Conservation (phyloP, 2,113 vertebrate genomes). For the Planiliza haematocheilus region DNA sequence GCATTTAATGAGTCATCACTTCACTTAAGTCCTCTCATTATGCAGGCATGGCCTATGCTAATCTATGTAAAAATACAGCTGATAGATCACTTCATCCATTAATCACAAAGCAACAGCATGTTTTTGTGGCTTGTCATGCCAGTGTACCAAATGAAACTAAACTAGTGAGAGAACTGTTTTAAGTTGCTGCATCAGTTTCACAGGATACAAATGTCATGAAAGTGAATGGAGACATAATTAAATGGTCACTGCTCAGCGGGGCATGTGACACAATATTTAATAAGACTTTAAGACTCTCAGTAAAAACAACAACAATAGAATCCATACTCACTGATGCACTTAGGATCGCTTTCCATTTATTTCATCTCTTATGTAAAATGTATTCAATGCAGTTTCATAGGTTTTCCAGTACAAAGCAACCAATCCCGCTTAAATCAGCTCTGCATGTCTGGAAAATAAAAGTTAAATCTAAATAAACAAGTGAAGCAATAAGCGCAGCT, state of each 20-base stretch:
- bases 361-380: conserved; percentile 77
- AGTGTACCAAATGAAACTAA: conserved; percentile 2
- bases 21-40: conserved; percentile 55
- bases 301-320: background rate
- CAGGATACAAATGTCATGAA: background rate
- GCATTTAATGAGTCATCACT: conserved; percentile 61
- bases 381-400: conserved; percentile 86
- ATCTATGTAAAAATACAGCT: conserved; percentile 58
- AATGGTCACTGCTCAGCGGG: conserved; percentile 4
- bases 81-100: conserved; percentile 42
- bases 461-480: conserved; percentile 33
- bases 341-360: conserved; percentile 72
- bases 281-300: background rate
- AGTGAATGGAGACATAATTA: background rate
- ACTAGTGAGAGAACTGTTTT: background rate
- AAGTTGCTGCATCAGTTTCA: conserved; percentile 1
- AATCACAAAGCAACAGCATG: conserved; percentile 40
- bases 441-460: conserved; percentile 48
- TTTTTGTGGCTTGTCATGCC: conserved; percentile 10
- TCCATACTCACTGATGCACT: conserved; percentile 88
- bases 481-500: background rate
- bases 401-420: conserved; percentile 89
- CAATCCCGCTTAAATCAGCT: conserved; percentile 76
- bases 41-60: conserved; percentile 51
- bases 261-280: conserved; percentile 25